Evolutionary conservation across 2,797 vertebrate genomes (phyloP).

Genomic region (Okamejei kenojei): DNA sequence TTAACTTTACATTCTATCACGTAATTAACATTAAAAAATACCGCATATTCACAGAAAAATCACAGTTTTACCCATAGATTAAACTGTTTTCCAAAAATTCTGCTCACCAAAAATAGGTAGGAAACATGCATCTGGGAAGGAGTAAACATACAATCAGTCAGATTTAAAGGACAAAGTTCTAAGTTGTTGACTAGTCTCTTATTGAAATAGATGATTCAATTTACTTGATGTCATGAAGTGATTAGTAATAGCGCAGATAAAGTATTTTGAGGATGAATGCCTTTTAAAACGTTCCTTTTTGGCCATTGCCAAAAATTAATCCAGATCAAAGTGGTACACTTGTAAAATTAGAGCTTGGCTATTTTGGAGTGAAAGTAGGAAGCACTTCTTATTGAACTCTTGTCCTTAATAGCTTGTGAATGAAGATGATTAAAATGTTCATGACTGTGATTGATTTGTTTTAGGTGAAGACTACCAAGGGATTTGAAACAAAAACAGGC

Average conservation of each 20-base stretch:
- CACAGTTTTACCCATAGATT: neutral
- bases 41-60: neutral
- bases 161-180: neutral
- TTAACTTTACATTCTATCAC: neutral
- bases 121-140: neutral
- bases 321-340: neutral
- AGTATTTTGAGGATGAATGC: no score
- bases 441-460: neutral
- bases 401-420: neutral
- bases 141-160: no score
- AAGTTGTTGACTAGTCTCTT: neutral
- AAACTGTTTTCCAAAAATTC: neutral
- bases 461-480: neutral
- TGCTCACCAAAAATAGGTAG: neutral
- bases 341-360: neutral
- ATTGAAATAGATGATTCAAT: neutral
- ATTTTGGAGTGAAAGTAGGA: neutral
- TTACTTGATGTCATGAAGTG: neutral
- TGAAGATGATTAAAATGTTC: neutral
- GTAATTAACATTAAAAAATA: neutral
- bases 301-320: neutral
- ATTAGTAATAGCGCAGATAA: neutral
- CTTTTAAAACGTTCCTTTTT: no score
- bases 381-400: neutral
- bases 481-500: neutral